Base-by-base conservation (phyloP, 2,797 vertebrate species). In the Pangasius larnaudii region DNA sequence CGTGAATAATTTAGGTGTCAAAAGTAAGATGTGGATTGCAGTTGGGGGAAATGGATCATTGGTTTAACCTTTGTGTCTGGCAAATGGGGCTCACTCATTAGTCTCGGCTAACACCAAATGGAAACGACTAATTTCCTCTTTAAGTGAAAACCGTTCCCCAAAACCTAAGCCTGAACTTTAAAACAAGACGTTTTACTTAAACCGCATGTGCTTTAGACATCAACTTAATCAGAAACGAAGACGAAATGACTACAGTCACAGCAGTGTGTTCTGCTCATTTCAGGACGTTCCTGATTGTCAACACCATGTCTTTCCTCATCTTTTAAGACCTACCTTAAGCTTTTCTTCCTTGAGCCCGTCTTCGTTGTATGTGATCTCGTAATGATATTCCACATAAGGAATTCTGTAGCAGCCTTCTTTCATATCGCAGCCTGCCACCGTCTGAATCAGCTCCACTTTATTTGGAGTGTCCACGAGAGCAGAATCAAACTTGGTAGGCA, bases 401-500 rank as follows among this genome's bases (percentile, higher is more conserved):
- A 95, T 83, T 6, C 93, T 46, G 91, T 94, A 96, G 90, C 95
- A 96, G 89, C 95, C 95, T 78, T 95, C 95, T 90, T 94, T 96
- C 91, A 96, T 92, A 89, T 96, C 90, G 0, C 97, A 97, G 74
- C 72, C 88, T 27, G 79, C 89, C 90, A 96, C 94, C 0, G 82
- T 97, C 91, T 61, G 91, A 91, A 97, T 89, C 46, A 96, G 82
- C n/a, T 96, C 95, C 75, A 91, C 89, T 86, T 94, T 95, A 24
- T 93, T 95, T 0, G 95, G 95, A 1, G 85, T 97, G 91, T 96
- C 94, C 90, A 97, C 90, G 58, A 96, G 89, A 18, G 93, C 93
- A 0, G 95, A 93, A 89, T 92, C 95, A 81, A 97, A 96, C 91
- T 94, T 95, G 2, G 93, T 96, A 86, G 97, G 96, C 19, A 95